A percentile compares a stretch with the other conserved stretches of the same genome.
Evolutionary conservation across 2,797 vertebrate species (phyloP).

Genomic region (Phylloscopus collybita): DNA sequence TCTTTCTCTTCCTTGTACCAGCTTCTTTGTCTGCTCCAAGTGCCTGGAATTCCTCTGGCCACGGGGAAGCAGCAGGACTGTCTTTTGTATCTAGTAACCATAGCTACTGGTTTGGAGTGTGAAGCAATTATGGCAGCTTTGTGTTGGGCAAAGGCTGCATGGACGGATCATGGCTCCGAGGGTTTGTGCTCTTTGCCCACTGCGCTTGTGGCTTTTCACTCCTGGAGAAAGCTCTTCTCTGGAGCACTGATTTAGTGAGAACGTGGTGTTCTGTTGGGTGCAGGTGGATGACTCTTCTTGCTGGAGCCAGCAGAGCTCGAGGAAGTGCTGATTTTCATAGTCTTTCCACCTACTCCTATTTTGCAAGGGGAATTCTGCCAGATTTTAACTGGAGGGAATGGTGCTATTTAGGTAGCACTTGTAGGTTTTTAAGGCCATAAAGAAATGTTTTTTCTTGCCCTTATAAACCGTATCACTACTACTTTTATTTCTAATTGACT

Average conservation of each 20-base stretch:
- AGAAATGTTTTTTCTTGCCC: neutral
- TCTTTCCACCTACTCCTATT: neutral
- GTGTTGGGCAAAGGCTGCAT: neutral
- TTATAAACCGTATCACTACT: neutral
- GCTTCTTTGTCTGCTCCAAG: conserved; percentile 56
- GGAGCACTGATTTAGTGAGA: neutral
- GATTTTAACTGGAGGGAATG: neutral
- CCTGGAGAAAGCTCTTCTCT: neutral
- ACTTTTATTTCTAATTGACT: neutral
- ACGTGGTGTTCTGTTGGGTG: neutral
- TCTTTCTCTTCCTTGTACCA: neutral
- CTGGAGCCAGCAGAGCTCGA: neutral
- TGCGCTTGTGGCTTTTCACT: neutral
- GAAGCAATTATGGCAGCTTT: conserved; percentile 33
- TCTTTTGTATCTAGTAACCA: conserved; percentile 76
- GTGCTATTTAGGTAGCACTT: neutral
- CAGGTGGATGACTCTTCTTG: neutral
- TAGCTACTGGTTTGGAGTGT: conserved; percentile 67
- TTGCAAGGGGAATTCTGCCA: neutral
- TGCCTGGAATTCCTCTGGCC: conserved; percentile 74
- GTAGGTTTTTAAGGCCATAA: neutral
- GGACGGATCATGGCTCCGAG: neutral
- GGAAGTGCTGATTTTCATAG: neutral
- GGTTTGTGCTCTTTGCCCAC: neutral
- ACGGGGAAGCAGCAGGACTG: conserved; percentile 51